Evolutionary conservation across 2,113 vertebrate genomes (phyloP), one percentile per base, ranked within the genome.

Genomic region (Meleagris gallopavo): DNA sequence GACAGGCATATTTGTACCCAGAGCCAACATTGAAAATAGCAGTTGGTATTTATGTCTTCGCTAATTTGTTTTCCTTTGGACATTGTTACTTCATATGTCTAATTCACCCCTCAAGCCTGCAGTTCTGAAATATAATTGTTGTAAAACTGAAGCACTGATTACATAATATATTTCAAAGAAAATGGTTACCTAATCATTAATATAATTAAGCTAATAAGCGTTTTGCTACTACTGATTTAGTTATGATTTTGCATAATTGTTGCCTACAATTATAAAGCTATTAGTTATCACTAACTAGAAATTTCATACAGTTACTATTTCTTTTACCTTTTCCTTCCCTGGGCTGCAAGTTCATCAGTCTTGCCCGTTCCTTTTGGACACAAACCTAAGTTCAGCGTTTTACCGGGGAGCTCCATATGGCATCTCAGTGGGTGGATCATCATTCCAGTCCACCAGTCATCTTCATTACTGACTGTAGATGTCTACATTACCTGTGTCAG

Each of bases 341-440:
- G 19, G 70, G 30, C 9, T 69, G 24, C 10, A 82, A 89, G 52
- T 50, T 52, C 30, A 18, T 43, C 19, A 24, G 0, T 52, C 36
- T 65, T 77, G 22, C 48, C 2, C 6, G 1, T 13, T n/a, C 1
- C 2, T 58, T 86, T 74, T 73, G 38, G 32, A 46, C 25, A 50
- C 0, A 70, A 13, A 58, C 0, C 2, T 65, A 58, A 78, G 3
- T 48, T 58, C 24, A 19, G 10, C 3, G 5, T 1, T 25, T 38
- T 88, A 6, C 32, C 22, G 14, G 6, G 45, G 4, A 88, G 18
- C n/a, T 65, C 19, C 13, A 25, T 83, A 19, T 25, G 32, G 20
- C 9, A 41, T 2, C 13, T 24, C 14, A 86, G 32, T 72, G 48
- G 13, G 16, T 24, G 12, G 13, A 11, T 12, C 71, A 79, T 20